phyloP scores from a whole-genome alignment of 2,888 invertebrate genomes.

The Halictus quadricinctus region DNA sequence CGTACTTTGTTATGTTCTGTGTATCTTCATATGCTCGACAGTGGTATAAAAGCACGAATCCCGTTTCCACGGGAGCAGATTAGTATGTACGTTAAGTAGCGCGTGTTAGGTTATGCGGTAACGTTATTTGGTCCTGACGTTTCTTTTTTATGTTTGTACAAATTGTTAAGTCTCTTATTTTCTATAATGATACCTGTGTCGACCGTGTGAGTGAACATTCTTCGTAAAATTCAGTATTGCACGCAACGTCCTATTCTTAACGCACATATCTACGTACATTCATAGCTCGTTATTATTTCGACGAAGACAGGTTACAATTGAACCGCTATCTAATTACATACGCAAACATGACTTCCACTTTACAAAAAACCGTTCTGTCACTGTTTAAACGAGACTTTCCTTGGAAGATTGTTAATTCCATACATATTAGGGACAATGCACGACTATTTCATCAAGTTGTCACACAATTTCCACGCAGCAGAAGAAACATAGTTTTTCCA shows the following conservation, averaged over 20 bases:
- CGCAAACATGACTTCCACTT: constrained; percentile 40
- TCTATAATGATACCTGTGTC: neutral
- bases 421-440: neutral
- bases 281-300: neutral
- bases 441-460: constrained; percentile 18
- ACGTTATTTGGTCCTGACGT: neutral
- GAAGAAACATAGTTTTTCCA: neutral
- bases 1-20: neutral
- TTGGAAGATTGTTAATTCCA: neutral
- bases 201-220: neutral
- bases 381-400: constrained; percentile 27
- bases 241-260: neutral
- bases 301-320: constrained; percentile 22
- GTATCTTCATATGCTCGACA: neutral
- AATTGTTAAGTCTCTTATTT: constrained; percentile 7
- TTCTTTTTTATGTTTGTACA: neutral
- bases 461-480: neutral
- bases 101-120: constrained; percentile 21
- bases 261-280: neutral
- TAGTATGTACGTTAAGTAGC: neutral
- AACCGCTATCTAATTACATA: neutral
- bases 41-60: constrained; percentile 33
- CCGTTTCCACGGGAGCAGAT: constrained; percentile 31
- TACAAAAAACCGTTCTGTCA: constrained; percentile 23
- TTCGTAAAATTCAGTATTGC: neutral